Evolutionary conservation across 2,888 invertebrate genomes (phyloP).

Genomic region (Amblyjoppa proteus): DNA sequence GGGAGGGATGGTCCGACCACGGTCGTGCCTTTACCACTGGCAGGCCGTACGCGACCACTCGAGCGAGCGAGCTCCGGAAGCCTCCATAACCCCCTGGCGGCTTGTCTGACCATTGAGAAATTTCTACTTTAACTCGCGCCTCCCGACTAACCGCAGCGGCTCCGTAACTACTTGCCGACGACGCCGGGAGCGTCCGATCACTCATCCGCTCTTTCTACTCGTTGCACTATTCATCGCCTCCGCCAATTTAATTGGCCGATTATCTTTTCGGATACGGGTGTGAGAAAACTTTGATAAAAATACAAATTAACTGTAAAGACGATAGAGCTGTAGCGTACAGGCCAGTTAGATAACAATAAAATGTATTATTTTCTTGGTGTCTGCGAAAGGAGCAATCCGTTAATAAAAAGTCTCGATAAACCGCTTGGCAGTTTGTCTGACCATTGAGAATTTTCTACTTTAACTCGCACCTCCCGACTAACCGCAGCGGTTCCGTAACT

Average conservation of each 20-base stretch:
- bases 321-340: too few species aligned
- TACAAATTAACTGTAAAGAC: too few species aligned
- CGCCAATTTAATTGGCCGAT: too few species aligned
- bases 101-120: constrained; percentile 38
- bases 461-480: not conserved
- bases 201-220: constrained; percentile 38
- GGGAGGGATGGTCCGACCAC: constrained; percentile 56
- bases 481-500: constrained; percentile 12
- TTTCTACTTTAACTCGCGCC: constrained; percentile 34
- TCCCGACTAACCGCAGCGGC: not conserved
- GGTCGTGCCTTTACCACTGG: constrained; percentile 51
- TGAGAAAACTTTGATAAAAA: too few species aligned
- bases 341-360: too few species aligned
- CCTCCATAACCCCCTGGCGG: not conserved
- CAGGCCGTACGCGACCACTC: constrained; percentile 1
- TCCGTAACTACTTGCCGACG: not conserved
- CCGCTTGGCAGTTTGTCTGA: constrained; percentile 24
- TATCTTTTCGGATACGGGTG: too few species aligned
- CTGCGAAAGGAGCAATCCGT: too few species aligned
- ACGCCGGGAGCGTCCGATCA: constrained; percentile 16
- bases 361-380: too few species aligned
- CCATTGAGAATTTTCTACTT: constrained; percentile 44
- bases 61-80: not conserved
- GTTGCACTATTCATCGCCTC: not conserved
- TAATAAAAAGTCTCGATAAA: too few species aligned